These are phyloP conservation scores for Rallus crepitans DNA, from an alignment of 2,797 vertebrate species.

Conservation along the genomic window DNA sequence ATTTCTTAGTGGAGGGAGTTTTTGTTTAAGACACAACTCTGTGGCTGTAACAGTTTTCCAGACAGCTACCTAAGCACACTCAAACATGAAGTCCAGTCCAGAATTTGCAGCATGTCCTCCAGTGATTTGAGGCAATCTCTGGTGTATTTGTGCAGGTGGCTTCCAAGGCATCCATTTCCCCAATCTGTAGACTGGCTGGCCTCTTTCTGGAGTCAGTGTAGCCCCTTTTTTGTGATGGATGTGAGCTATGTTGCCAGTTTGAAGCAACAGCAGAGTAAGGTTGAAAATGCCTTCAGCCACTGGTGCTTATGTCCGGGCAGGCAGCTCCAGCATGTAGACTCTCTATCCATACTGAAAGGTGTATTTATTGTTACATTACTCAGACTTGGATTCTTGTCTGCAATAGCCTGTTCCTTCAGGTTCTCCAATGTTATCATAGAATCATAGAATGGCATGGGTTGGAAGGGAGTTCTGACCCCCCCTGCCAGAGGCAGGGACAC, in stretches of 20 bases:
- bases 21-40: neutral
- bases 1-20: neutral
- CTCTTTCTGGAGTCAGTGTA: neutral
- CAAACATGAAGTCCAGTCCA: neutral
- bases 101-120: neutral
- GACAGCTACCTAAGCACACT: neutral
- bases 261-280: neutral
- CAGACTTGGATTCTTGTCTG: neutral
- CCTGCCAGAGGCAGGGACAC: too few relatives aligned
- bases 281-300: neutral
- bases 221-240: neutral
- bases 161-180: neutral
- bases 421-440: neutral
- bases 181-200: neutral
- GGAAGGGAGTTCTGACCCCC: too few relatives aligned
- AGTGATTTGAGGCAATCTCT: neutral
- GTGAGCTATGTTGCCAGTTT: neutral
- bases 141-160: neutral
- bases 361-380: neutral
- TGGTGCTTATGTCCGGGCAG: neutral
- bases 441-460: too few relatives aligned
- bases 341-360: neutral
- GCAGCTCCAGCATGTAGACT: neutral
- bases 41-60: neutral
- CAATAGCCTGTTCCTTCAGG: neutral